Base-by-base conservation (phyloP, 2,113 vertebrate genomes). In the Halcyon senegalensis region DNA sequence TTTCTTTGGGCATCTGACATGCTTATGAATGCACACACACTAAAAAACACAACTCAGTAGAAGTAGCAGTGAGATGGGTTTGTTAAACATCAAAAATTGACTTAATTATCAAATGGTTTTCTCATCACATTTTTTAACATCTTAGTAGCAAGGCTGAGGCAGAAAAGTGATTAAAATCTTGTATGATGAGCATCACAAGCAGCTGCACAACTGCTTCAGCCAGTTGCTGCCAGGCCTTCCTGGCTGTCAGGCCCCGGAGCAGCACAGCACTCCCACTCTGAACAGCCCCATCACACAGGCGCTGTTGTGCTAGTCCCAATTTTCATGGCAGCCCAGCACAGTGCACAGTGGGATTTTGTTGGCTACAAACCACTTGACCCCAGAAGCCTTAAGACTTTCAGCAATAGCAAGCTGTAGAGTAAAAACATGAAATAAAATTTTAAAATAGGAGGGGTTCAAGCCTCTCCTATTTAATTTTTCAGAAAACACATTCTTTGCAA, bases 241-340 rank as follows among this genome's bases (percentile, higher is more conserved):
- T 31, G 43, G 35, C 33, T 46, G 35, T 10, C 20, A 64, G 50
- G 24, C 55, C 30, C 30, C 2, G 0, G 25, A 44, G 23, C 12
- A 50, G 53, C 31, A 27, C 1, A 0, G 13, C 53, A 24, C 24
- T 50, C 35, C 16, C 19, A 30, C 2, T 0, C 51, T n/a, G 24
- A 62, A 39, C 14, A 50, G 39, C 31, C 16, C 46, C 13, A 8
- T 11, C 55, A 56, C 56, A 14, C 14, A 55, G 37, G 24, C 31
- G 27, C 39, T 1, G 0, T 23, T 2, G 31, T 2, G 31, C n/a
- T n/a, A 23, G 12, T 48, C 39, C 39, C 10, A 3, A 0, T 46
- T 62, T 44, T 67, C 83, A 62, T 3, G 6, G 14, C 33, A 85
- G n/a, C 27, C 58, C 80, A 55, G 44, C 44, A 66, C 23, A 25